Percentiles rank a stretch among this genome's conserved stretches.
Conservation (phyloP, 1,140 invertebrate species). For the Metopolophium dirhodum region DNA sequence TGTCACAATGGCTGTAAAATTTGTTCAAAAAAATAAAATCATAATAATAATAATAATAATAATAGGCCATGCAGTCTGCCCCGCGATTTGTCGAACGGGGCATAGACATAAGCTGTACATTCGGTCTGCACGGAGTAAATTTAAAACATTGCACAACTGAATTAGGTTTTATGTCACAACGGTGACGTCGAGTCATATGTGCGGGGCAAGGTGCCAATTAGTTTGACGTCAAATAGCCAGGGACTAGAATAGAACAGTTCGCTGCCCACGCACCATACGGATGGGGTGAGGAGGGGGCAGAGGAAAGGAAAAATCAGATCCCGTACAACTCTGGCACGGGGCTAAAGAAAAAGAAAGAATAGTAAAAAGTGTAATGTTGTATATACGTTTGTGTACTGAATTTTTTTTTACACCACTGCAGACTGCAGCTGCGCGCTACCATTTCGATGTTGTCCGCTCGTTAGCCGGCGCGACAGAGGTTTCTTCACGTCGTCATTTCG, state of each 20-base stretch:
- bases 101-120: not conserved
- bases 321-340: not conserved
- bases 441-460: not conserved
- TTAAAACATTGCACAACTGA: conserved; percentile 29
- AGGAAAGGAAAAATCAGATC: not conserved
- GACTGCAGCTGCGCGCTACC: not conserved
- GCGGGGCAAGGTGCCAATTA: conserved; percentile 27
- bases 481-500: not conserved
- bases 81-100: not conserved
- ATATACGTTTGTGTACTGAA: conserved; percentile 1
- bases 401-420: not conserved
- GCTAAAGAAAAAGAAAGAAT: not conserved
- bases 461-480: not conserved
- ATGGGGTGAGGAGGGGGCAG: not conserved
- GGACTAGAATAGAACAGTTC: conserved; percentile 52
- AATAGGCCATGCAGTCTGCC: not conserved
- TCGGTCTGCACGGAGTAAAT: conserved; percentile 1
- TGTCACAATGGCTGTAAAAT: not conserved
- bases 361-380: not conserved
- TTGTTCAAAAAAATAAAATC: not conserved
- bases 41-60: not conserved
- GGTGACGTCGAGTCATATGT: conserved; percentile 42
- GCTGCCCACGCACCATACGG: not conserved
- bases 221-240: conserved; percentile 56
- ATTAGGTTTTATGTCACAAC: conserved; percentile 45